These are phyloP conservation scores for Nyctereutes procyonoides DNA, from an alignment of 2,113 vertebrate genomes.

Conservation along the genomic window DNA sequence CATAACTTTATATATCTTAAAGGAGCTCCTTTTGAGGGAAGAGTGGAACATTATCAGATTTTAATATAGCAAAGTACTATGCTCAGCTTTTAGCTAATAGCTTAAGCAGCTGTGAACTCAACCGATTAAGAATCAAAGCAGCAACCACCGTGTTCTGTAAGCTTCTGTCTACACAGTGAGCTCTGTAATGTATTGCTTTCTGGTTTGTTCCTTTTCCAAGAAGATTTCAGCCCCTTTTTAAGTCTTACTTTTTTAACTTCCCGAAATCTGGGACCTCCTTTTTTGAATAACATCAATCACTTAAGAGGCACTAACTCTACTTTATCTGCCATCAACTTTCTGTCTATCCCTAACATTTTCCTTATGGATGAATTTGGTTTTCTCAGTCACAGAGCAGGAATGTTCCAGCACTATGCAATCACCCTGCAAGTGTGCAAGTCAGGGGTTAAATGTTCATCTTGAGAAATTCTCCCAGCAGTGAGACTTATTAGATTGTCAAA, in stretches of 20 bases:
- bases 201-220: constrained; percentile 62
- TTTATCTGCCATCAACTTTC: background rate
- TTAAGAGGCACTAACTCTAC: background rate
- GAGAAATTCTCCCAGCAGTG: background rate
- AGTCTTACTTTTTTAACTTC: constrained; percentile 70
- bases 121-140: constrained; percentile 71
- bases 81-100: constrained; percentile 46
- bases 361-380: background rate
- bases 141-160: constrained; percentile 52
- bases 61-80: constrained; percentile 41
- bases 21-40: constrained; percentile 51
- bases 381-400: background rate
- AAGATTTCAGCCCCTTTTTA: constrained; percentile 59
- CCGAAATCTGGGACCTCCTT: constrained; percentile 68
- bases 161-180: background rate
- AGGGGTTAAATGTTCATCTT: constrained; percentile 10
- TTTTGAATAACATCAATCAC: constrained; percentile 62
- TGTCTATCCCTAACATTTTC: background rate
- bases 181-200: background rate
- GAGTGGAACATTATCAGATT: background rate
- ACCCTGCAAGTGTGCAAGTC: background rate
- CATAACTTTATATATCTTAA: background rate
- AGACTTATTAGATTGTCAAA: constrained; percentile 54
- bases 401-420: background rate
- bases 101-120: constrained; percentile 60